These are phyloP conservation scores for Zele albiditarsus DNA, from an alignment of 2,888 invertebrate species.

Conservation along the genomic window DNA sequence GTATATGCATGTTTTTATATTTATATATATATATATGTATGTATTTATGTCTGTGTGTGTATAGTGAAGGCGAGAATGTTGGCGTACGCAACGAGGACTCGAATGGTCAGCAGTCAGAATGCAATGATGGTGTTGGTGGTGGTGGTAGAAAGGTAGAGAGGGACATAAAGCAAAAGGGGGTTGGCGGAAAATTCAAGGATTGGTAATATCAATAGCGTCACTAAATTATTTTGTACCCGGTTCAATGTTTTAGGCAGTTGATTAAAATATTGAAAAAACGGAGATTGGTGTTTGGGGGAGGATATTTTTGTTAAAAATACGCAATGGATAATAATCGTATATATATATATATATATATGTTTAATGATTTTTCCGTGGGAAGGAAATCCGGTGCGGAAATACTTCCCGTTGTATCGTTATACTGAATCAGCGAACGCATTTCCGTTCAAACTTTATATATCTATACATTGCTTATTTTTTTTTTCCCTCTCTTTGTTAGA, in stretches of 20 bases:
- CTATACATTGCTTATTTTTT: not conserved
- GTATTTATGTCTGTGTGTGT: slow-evolving; percentile 44
- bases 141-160: too few species aligned
- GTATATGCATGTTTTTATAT: not conserved
- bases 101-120: not conserved
- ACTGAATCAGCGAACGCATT: slow-evolving; percentile 22
- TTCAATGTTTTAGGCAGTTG: slow-evolving; percentile 1
- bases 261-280: too few species aligned
- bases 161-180: not conserved
- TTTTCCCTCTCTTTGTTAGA: not conserved
- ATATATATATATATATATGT: not conserved
- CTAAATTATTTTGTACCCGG: slow-evolving; percentile 16
- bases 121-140: not conserved
- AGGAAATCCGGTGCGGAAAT: slow-evolving; percentile 70
- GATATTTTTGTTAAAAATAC: too few species aligned
- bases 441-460: slow-evolving; percentile 7
- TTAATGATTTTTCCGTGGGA: slow-evolving; percentile 53
- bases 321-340: slow-evolving; percentile 6
- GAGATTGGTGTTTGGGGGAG: not conserved
- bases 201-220: slow-evolving; percentile 33
- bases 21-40: slow-evolving; percentile 1
- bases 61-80: slow-evolving; percentile 26
- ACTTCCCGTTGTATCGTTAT: slow-evolving; percentile 53
- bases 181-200: slow-evolving; percentile 36
- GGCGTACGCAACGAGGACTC: slow-evolving; percentile 35